Evolutionary conservation across 2,797 vertebrate species (phyloP).

Genomic region (Salmo trutta): DNA sequence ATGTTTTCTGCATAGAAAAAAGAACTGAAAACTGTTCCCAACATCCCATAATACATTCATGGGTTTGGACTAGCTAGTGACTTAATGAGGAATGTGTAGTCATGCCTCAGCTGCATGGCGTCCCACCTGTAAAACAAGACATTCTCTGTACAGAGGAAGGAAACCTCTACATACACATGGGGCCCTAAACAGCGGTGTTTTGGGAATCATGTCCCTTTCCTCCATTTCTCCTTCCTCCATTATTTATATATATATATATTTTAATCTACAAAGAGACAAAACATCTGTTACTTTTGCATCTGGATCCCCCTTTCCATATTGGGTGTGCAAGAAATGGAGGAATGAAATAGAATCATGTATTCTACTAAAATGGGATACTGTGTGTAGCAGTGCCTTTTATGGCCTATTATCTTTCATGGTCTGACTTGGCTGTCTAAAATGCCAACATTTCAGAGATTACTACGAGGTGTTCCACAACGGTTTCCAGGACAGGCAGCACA

Average conservation of each 20-base stretch:
- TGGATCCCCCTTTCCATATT: neutral
- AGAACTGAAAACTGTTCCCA: neutral
- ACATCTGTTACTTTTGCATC: neutral
- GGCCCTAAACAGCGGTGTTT: too few species aligned
- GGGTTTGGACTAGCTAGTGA: neutral
- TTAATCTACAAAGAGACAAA: neutral
- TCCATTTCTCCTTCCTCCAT: neutral
- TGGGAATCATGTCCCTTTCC: neutral
- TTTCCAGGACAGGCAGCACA: neutral
- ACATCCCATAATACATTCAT: neutral
- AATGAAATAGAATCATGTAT: neutral
- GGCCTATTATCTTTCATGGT: neutral
- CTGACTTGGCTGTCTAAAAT: slow-evolving; percentile 13
- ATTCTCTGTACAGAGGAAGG: too few species aligned
- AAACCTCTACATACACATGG: too few species aligned
- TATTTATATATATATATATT: too few species aligned
- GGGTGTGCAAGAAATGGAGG: neutral
- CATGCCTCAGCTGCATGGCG: neutral
- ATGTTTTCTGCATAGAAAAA: neutral
- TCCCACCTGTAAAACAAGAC: neutral
- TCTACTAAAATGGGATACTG: neutral
- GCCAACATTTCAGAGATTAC: neutral
- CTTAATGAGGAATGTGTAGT: neutral
- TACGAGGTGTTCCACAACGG: slow-evolving; percentile 1
- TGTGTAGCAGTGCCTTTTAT: neutral